These are phyloP conservation scores for Myiagra hebetior DNA, from an alignment of 2,113 vertebrate genomes.

Conservation along the genomic window DNA sequence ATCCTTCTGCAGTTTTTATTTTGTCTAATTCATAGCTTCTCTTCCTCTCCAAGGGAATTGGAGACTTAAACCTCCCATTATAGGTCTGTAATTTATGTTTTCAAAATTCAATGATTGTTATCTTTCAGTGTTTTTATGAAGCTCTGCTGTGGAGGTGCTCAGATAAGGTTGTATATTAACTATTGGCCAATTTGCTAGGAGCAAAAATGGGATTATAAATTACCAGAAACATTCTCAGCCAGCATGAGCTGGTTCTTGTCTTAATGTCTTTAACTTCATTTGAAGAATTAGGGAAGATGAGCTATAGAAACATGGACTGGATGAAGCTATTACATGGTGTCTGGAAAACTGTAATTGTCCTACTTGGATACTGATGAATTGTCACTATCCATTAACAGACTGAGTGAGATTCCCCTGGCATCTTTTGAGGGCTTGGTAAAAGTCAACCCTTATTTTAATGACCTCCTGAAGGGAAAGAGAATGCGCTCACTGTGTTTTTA, in stretches of 20 bases:
- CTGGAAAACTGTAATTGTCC: neutral
- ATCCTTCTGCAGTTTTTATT: constrained; percentile 1
- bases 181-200: neutral
- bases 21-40: constrained; percentile 35
- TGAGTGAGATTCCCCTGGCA: neutral
- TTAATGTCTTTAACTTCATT: neutral
- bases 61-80: neutral
- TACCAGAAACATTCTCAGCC: neutral
- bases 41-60: neutral
- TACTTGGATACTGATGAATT: neutral
- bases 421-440: neutral
- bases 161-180: constrained; percentile 25
- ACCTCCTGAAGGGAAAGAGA: neutral
- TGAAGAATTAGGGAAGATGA: neutral
- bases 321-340: neutral
- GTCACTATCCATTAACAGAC: neutral
- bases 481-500: neutral
- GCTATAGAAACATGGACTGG: neutral
- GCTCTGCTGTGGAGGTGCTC: neutral
- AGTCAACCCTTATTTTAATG: neutral
- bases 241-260: neutral
- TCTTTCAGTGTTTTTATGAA: constrained; percentile 11
- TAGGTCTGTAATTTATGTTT: constrained; percentile 33
- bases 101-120: constrained; percentile 10
- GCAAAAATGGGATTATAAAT: constrained; percentile 3